Conservation (phyloP, 2,113 vertebrate genomes). For the Amblyornis subalaris region DNA sequence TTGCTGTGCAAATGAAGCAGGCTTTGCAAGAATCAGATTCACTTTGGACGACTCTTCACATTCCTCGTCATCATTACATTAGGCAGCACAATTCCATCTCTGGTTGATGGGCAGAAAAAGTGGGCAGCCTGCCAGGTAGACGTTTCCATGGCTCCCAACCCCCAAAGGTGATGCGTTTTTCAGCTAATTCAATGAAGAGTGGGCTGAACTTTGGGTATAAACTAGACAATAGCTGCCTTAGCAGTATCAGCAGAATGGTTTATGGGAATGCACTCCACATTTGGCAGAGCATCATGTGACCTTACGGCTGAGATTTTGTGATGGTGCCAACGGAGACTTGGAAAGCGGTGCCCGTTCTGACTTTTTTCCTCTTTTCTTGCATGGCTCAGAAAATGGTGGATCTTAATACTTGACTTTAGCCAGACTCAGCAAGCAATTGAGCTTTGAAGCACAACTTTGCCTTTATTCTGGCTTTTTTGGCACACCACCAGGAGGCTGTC, state of each 20-base stretch:
- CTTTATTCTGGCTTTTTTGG: conserved; percentile 80
- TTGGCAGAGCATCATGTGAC: conserved; percentile 89
- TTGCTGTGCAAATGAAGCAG: conserved; percentile 80
- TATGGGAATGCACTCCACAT: conserved; percentile 87
- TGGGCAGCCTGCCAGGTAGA: conserved; percentile 92
- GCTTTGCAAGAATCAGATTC: conserved; percentile 83
- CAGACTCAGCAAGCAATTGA: conserved; percentile 79
- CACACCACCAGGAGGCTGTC: conserved; percentile 81
- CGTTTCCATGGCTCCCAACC: conserved; percentile 95
- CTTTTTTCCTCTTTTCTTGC: conserved; percentile 73
- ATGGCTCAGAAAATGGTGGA: conserved; percentile 92
- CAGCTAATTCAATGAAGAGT: conserved; percentile 84
- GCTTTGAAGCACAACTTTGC: conserved; percentile 79
- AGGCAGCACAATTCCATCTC: conserved; percentile 83
- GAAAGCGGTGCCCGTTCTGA: conserved; percentile 77
- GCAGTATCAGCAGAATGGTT: conserved; percentile 91
- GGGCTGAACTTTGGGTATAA: conserved; percentile 87
- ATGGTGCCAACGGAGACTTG: conserved; percentile 82
- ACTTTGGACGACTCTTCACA: conserved; percentile 84
- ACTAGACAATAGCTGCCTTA: conserved; percentile 96
- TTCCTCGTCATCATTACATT: conserved; percentile 86
- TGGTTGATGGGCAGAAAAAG: conserved; percentile 81
- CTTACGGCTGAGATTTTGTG: conserved; percentile 86
- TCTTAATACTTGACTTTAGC: conserved; percentile 81
- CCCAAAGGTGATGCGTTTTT: conserved; percentile 90